Evolutionary conservation across 2,888 invertebrate genomes (phyloP).

Genomic region (Synanthedon tipuliformis): DNA sequence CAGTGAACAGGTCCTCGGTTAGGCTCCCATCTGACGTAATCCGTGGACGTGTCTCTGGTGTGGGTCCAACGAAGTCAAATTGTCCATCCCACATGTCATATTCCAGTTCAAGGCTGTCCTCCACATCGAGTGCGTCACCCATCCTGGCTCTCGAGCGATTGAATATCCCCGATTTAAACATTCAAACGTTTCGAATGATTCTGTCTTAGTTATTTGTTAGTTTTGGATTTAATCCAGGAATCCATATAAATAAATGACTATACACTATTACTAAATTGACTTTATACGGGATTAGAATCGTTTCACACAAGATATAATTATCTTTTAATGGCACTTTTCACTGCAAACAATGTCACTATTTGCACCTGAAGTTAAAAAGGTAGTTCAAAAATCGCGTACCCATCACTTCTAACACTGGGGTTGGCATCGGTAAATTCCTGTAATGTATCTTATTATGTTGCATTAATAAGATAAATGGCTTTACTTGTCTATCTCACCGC

Average conservation of each 20-base stretch:
- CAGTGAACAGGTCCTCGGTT: constrained; percentile 61
- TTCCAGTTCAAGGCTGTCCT: constrained; percentile 78
- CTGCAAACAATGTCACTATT: constrained; percentile 2
- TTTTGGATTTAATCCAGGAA: constrained; percentile 56
- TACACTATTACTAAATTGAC: constrained; percentile 25
- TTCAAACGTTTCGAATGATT: constrained; percentile 28
- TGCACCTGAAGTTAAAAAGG: too few species aligned
- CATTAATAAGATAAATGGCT: constrained; percentile 28
- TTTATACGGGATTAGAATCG: constrained; percentile 47
- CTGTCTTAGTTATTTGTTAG: constrained; percentile 22
- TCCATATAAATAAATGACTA: constrained; percentile 29
- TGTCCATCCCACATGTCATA: constrained; percentile 92
- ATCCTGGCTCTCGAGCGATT: constrained; percentile 53
- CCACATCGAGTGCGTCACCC: constrained; percentile 58
- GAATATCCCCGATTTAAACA: constrained; percentile 61
- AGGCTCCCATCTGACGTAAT: constrained; percentile 52
- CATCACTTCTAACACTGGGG: constrained; percentile 11
- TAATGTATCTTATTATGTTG: constrained; percentile 30
- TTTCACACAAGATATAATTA: constrained; percentile 39
- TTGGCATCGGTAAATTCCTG: constrained; percentile 1
- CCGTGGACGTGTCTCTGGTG: constrained; percentile 38
- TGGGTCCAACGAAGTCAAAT: constrained; percentile 82
- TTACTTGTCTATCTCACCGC: constrained; percentile 1
- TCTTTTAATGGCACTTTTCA: constrained; percentile 48
- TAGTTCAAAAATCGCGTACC: constrained; percentile 1